phyloP scores from a whole-genome alignment of 2,888 invertebrate genomes.

The Bellardia pandia region DNA sequence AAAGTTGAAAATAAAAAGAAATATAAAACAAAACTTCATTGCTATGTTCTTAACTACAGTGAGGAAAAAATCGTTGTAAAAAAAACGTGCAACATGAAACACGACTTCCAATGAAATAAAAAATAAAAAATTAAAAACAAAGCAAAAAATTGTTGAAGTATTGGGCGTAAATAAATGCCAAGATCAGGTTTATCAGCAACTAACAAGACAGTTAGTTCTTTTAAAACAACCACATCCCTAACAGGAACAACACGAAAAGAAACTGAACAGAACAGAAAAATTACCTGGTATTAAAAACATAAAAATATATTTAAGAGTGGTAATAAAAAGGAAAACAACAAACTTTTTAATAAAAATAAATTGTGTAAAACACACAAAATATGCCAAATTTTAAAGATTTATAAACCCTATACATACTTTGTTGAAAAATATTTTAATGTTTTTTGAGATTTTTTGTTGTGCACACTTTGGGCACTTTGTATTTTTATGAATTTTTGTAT shows the following conservation, averaged over 20 bases:
- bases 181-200: conserved; percentile 67
- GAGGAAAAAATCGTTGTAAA: conserved; percentile 15
- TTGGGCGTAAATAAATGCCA: conserved; percentile 72
- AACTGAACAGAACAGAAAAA: neutral
- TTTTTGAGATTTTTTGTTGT: neutral
- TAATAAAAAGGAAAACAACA: neutral
- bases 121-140: conserved; percentile 35
- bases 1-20: conserved; percentile 3
- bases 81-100: conserved; percentile 33
- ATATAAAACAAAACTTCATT: conserved; percentile 38
- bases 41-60: conserved; percentile 4
- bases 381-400: conserved; percentile 9
- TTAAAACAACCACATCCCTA: conserved; percentile 32
- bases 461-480: neutral
- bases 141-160: conserved; percentile 50
- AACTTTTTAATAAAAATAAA: conserved; percentile 30
- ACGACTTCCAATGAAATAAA: conserved; percentile 41
- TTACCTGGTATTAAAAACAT: conserved; percentile 30
- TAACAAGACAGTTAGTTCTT: conserved; percentile 54
- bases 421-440: neutral
- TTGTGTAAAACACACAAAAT: neutral
- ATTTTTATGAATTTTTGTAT: no score
- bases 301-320: conserved; percentile 8
- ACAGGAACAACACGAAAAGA: neutral
- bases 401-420: neutral